Evolutionary conservation across 2,888 invertebrate species (phyloP).

Genomic region (Nysson spinosus): DNA sequence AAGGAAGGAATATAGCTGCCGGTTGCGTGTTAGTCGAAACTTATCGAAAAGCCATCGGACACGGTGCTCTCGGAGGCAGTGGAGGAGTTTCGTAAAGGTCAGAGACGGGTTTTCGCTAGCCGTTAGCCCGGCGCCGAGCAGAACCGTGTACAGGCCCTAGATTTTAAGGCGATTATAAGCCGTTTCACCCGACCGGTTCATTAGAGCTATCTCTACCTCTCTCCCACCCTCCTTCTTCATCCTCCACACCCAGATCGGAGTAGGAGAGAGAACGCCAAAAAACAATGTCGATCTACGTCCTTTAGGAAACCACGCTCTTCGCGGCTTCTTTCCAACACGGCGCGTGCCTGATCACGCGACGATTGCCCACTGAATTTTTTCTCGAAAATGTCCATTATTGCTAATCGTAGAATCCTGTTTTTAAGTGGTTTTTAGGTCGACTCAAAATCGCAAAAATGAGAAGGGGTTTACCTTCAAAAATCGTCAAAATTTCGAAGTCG

Average conservation of each 20-base stretch:
- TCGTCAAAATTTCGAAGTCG: no score
- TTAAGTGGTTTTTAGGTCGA: no score
- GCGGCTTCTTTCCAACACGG: conserved; percentile 4
- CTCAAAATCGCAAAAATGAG: no score
- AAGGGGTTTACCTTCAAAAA: no score
- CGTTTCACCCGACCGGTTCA: conserved; percentile 50
- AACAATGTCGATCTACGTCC: neutral
- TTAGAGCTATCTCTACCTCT: conserved; percentile 24
- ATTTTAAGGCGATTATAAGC: conserved; percentile 43
- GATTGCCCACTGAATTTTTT: no score
- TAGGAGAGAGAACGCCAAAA: neutral
- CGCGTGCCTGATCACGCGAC: conserved; percentile 47
- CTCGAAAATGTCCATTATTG: no score
- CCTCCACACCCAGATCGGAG: neutral
- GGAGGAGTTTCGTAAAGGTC: conserved; percentile 50
- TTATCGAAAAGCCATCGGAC: conserved; percentile 65
- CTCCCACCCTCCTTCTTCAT: neutral
- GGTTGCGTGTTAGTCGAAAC: conserved; percentile 63
- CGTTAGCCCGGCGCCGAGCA: conserved; percentile 43
- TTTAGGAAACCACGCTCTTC: neutral
- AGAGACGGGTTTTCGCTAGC: conserved; percentile 45
- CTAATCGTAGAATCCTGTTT: no score
- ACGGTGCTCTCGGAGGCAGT: conserved; percentile 27
- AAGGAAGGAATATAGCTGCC: conserved; percentile 28
- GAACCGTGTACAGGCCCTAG: conserved; percentile 13